Base-by-base conservation (phyloP, 2,797 vertebrate species). In the Acanthis flammea region DNA sequence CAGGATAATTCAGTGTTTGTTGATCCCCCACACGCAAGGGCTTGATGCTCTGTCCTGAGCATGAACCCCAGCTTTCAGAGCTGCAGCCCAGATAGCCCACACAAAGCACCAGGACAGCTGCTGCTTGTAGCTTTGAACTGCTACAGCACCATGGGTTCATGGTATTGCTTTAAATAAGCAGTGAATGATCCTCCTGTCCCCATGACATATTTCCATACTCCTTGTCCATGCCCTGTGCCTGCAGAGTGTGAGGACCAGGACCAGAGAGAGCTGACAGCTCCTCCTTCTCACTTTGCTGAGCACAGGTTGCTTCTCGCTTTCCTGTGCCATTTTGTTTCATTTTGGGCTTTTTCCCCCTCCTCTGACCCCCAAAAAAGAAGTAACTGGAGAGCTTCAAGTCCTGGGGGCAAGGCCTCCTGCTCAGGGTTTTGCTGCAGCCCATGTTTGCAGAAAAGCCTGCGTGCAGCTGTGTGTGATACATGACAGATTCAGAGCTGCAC, bases 1-100 rank as follows among this genome's bases (percentile, higher is more conserved):
- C 37, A 10, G 23, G 73, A 82, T 71, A 80, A 92, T 85, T 95
- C 93, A 85, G 78, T 91, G 74, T 81, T 66, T 95, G 80, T 54
- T 88, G 80, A 63, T 79, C 23, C 33, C 23, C 7, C 8, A 30
- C 35, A 10, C 9, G 12, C 53, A 27, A 30, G 22, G 6, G 4
- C 45, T 61, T 6, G 2, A 5, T 7, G 1, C 53, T 87, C 39
- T 94, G 92, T 90, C 95, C 95, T 41, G 61, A 82, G 53, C 53
- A 35, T 93, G 88, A 93, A 77, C 86, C 75, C 25, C 75, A 30
- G 71, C 68, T 61, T 37, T 28, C 61, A 74, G 88, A 45, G 33
- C 73, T 88, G 71, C 42, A 24, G 63, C 58, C 66, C 90, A 63
- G n/a, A 55, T 24, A 44, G 21, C n/a, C 41, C 7, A 1, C 1